A percentile compares a stretch with the other conserved stretches of the same genome.
phyloP scores from a whole-genome alignment of 2,888 invertebrate genomes.

The Sussaba pulchella region DNA sequence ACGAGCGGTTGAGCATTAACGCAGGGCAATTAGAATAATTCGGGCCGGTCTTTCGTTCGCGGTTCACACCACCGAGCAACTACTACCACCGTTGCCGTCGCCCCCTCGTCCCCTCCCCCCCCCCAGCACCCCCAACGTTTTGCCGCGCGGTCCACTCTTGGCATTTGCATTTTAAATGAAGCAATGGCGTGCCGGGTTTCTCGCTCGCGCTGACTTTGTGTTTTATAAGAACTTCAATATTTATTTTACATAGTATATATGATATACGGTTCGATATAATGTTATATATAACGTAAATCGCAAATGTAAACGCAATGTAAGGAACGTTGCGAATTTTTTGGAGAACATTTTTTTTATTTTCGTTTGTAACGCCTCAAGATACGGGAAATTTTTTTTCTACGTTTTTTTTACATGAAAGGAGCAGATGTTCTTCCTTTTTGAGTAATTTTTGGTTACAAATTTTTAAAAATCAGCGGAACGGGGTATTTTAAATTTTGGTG shows the following conservation, averaged over 20 bases:
- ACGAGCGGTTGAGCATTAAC: constrained; percentile 78
- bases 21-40: constrained; percentile 83
- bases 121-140: too few species aligned
- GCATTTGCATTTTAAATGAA: constrained; percentile 85
- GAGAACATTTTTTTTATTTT: too few species aligned
- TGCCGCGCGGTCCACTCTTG: constrained; percentile 59
- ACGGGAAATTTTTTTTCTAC: background rate
- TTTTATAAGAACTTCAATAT: constrained; percentile 82
- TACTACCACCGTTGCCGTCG: constrained; percentile 19
- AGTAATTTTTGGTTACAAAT: too few species aligned
- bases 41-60: constrained; percentile 77
- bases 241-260: constrained; percentile 71
- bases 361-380: background rate
- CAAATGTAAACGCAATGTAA: background rate
- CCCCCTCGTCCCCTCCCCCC: constrained; percentile 36
- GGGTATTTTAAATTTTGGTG: too few species aligned
- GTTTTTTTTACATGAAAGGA: background rate
- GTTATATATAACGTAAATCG: constrained; percentile 12
- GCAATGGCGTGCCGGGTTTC: constrained; percentile 82
- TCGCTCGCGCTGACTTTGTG: constrained; percentile 77
- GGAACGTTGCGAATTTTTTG: too few species aligned
- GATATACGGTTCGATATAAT: constrained; percentile 3
- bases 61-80: constrained; percentile 80
- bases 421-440: too few species aligned
- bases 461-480: too few species aligned